These are phyloP conservation scores for Orbicella faveolata DNA, from an alignment of 64 coral and sea anemone genomes.

Conservation along the genomic window DNA sequence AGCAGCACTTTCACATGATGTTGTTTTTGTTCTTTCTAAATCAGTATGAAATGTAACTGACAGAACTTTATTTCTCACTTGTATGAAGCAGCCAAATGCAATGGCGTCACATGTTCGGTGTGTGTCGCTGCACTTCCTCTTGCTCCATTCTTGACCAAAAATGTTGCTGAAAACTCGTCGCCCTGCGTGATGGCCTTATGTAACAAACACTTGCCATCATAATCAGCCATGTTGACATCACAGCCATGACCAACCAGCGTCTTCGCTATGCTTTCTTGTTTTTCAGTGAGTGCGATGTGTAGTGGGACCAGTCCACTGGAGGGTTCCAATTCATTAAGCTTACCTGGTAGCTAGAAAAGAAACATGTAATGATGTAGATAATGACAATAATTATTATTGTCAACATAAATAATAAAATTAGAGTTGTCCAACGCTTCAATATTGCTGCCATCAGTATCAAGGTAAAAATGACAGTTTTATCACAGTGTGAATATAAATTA, in stretches of 20 bases:
- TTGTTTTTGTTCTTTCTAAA: background rate
- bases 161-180: constrained; percentile 88
- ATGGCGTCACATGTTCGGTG: constrained; percentile 75
- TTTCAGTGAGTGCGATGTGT: constrained; percentile 82
- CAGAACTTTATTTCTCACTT: constrained; percentile 23
- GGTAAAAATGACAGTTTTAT: too few relatives aligned
- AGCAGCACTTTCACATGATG: background rate
- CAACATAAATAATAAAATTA: too few relatives aligned
- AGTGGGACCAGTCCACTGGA: constrained; percentile 83
- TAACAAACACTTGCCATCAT: constrained; percentile 76
- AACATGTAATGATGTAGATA: background rate
- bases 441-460: too few relatives aligned
- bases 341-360: constrained; percentile 74
- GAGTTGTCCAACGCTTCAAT: too few relatives aligned
- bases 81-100: constrained; percentile 93
- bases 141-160: constrained; percentile 94
- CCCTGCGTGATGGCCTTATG: constrained; percentile 85
- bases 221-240: constrained; percentile 87
- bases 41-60: background rate
- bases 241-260: constrained; percentile 80
- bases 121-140: constrained; percentile 78
- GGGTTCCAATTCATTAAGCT: constrained; percentile 92
- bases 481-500: too few relatives aligned
- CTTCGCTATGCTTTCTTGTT: constrained; percentile 91
- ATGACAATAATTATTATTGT: too few relatives aligned